Conservation (phyloP, 2,888 invertebrate species). For the Amiota minor region DNA sequence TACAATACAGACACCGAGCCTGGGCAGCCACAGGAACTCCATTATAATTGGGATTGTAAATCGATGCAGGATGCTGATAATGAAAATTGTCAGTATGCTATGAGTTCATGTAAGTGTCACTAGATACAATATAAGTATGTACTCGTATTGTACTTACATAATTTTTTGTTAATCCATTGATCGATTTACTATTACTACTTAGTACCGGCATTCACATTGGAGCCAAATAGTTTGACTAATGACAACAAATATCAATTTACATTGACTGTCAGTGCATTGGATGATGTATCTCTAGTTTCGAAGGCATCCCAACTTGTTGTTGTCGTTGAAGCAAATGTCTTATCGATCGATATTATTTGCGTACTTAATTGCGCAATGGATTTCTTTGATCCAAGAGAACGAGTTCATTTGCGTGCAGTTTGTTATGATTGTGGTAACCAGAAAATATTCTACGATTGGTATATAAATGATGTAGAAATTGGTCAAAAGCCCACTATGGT, state of each 20-base stretch:
- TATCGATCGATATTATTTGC: constrained; percentile 13
- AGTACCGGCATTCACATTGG: neutral
- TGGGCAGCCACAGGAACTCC: too few relatives aligned
- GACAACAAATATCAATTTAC: neutral
- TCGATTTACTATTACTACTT: neutral
- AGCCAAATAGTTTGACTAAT: neutral
- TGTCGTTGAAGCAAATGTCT: neutral
- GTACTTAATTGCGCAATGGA: neutral
- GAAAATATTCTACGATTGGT: constrained; percentile 32
- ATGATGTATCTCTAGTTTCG: neutral
- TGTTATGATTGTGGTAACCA: neutral
- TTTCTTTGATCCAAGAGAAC: neutral
- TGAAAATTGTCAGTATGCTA: too few relatives aligned
- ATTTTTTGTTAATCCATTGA: too few relatives aligned
- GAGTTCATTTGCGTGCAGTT: neutral
- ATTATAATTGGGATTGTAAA: too few relatives aligned
- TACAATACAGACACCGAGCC: too few relatives aligned
- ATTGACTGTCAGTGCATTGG: neutral
- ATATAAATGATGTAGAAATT: constrained; percentile 29
- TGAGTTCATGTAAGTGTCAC: too few relatives aligned
- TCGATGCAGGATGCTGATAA: too few relatives aligned
- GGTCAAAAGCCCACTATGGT: constrained; percentile 5
- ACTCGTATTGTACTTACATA: too few relatives aligned
- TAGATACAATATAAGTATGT: neutral
- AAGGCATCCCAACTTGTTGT: neutral